Evolutionary conservation across 2,113 vertebrate genomes (phyloP).

Genomic region (Cyprinus carpio): DNA sequence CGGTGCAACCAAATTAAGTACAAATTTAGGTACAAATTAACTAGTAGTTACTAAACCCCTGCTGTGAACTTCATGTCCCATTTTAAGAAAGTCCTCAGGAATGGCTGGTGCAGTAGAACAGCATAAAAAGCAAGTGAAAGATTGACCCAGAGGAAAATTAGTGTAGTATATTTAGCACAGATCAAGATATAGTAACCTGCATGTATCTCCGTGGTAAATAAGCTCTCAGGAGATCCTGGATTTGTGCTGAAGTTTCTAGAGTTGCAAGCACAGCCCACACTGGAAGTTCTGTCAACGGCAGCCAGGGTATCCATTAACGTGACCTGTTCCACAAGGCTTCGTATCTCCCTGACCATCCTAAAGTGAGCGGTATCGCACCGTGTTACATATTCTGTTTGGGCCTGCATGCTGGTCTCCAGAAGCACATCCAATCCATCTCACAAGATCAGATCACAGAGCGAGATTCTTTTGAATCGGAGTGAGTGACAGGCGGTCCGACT

Average conservation of each 20-base stretch:
- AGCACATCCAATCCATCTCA: conserved; percentile 34
- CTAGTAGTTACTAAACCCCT: too few species aligned
- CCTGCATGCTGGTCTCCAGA: conserved; percentile 6
- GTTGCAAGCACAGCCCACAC: background rate
- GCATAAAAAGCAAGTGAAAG: too few species aligned
- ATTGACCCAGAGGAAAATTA: too few species aligned
- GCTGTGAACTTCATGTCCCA: too few species aligned
- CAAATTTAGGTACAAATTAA: too few species aligned
- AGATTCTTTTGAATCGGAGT: conserved; percentile 55
- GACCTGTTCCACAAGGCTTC: background rate
- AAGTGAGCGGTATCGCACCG: background rate
- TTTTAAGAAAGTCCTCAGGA: too few species aligned
- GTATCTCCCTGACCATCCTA: background rate
- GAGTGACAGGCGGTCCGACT: conserved; percentile 67
- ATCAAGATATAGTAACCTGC: too few species aligned
- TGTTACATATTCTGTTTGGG: conserved; percentile 31
- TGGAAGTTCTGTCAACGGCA: conserved; percentile 11
- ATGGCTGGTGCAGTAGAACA: too few species aligned
- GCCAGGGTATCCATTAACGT: conserved; percentile 2
- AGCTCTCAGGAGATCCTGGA: background rate
- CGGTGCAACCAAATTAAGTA: too few species aligned
- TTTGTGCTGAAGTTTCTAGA: conserved; percentile 16
- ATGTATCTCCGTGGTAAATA: conserved; percentile 8
- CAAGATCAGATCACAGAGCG: conserved; percentile 51
- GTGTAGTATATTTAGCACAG: too few species aligned